These are phyloP conservation scores for Oophaga sylvatica DNA, from an alignment of 2,797 vertebrate genomes.

Conservation along the genomic window DNA sequence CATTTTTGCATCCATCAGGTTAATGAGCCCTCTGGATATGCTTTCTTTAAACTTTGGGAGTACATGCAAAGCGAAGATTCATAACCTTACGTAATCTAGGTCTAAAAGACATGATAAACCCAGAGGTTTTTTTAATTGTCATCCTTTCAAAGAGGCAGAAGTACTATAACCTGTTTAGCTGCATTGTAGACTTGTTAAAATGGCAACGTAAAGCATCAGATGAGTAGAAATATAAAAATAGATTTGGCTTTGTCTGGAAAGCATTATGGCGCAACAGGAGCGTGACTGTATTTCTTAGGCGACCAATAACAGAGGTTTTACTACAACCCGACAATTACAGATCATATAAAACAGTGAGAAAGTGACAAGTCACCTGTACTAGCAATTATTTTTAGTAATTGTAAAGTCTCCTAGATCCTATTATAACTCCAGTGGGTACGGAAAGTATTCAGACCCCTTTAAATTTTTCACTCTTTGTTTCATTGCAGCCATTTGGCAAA, in stretches of 20 bases:
- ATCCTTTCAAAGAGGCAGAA: not conserved
- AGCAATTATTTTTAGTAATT: not conserved
- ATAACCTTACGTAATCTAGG: too few species aligned
- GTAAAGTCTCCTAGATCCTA: not conserved
- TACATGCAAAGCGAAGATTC: too few species aligned
- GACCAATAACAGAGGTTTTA: not conserved
- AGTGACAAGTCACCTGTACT: not conserved
- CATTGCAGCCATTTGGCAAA: too few species aligned
- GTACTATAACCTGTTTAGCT: not conserved
- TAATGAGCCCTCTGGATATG: too few species aligned
- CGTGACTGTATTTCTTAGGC: not conserved
- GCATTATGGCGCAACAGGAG: not conserved
- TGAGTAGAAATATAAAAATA: not conserved
- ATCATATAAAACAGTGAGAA: not conserved
- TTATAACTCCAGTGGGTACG: too few species aligned
- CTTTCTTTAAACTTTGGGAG: too few species aligned
- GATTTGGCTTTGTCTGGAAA: constrained; percentile 5
- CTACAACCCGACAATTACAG: not conserved
- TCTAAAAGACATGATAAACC: too few species aligned
- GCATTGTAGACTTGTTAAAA: not conserved
- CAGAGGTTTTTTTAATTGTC: too few species aligned
- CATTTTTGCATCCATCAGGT: too few species aligned
- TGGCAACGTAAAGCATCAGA: not conserved
- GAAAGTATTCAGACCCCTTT: too few species aligned
- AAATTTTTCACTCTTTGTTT: too few species aligned